Conservation (phyloP, 2,797 vertebrate species). For the Tragelaphus oryx region DNA sequence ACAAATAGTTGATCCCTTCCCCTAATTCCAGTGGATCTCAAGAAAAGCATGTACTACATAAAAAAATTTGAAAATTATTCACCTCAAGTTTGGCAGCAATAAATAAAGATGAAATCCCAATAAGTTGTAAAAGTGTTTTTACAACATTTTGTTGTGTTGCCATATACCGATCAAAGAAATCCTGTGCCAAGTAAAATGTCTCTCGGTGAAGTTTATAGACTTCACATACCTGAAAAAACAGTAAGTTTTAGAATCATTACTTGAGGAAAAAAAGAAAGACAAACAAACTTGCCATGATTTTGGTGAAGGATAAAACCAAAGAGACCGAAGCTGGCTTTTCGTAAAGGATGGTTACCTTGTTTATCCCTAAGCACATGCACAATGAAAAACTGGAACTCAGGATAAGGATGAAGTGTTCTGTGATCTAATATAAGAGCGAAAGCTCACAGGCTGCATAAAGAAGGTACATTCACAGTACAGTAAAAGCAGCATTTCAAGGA, state of each 20-base stretch:
- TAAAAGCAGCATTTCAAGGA: background rate
- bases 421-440: background rate
- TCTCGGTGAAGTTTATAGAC: slow-evolving; percentile 96
- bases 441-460: background rate
- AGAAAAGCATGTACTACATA: background rate
- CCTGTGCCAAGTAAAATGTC: slow-evolving; percentile 95
- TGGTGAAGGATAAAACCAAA: background rate
- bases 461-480: background rate
- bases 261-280: background rate
- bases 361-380: background rate
- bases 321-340: background rate
- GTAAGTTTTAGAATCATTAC: background rate
- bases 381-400: background rate
- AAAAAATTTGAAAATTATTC: background rate
- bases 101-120: slow-evolving; percentile 95
- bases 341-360: background rate
- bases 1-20: background rate
- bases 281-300: background rate
- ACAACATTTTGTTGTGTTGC: slow-evolving; percentile 91
- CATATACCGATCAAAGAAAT: slow-evolving; percentile 98
- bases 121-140: slow-evolving; percentile 94
- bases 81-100: slow-evolving; percentile 98
- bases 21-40: background rate
- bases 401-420: background rate
- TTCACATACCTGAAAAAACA: slow-evolving; percentile 89